Base-by-base conservation (phyloP, 2,888 invertebrate species). In the Plagodis pulveraria region DNA sequence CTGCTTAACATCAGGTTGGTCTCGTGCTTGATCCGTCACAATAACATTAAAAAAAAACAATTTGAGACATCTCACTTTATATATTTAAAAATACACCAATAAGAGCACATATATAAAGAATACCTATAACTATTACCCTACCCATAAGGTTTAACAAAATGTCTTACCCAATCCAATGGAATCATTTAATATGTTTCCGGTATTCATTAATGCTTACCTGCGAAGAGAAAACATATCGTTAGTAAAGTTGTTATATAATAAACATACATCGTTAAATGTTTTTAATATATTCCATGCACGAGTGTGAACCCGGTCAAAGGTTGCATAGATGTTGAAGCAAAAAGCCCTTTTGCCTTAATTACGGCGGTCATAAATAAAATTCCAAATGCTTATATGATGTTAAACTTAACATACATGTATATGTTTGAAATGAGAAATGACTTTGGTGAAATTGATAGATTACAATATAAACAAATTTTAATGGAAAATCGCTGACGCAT, bases 171-270 rank as follows among this genome's bases (percentile, higher is more conserved):
- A 9, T 44, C 43, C 32, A 32, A n/a, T 8, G 32, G 38, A 32
- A 46, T 45, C 22, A 50, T 50, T 40, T 34, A 10, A 22, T 36
- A 12, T 41, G 11, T 50, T 57, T 48, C 47, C 48, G 46, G 38
- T 22, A 50, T 48, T 52, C 49, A 50, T 56, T 44, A 38, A 69
- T 64, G 56, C 78, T 82, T 82, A 82, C 81, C 81, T 81, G 81
- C 38, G 73, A 81, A 77, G 62, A 78, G 71, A 76, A 76, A 78
- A 76, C 42, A 63, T 46, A 45, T 50, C 58, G 60, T 66, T 57
- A 68, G 51, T 50, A 52, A 63, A 54, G 52, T 58, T 42, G 44
- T 52, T 9, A 57, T 48, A 58, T 56, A 43, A 56, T 53, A 56
- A 56, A 40, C 50, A 46, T 38, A 32, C 35, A 49, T 42, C 40